Evolutionary conservation across 1,140 invertebrate genomes (phyloP).

Genomic region (Drosophila pandora): DNA sequence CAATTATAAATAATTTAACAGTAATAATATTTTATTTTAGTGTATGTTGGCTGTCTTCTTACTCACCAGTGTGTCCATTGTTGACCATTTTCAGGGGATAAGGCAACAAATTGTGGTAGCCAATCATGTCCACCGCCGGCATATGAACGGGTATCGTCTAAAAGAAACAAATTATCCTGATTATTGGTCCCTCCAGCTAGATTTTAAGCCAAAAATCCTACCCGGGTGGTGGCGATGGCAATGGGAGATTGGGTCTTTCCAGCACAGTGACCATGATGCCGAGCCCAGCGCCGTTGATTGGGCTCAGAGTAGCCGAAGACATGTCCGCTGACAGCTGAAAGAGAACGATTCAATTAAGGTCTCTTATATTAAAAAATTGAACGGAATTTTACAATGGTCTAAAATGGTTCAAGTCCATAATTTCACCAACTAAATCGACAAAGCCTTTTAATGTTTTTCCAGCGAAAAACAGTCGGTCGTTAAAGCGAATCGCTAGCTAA

Average conservation of each 20-base stretch:
- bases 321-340: constrained; percentile 60
- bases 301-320: constrained; percentile 86
- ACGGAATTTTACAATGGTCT: too few relatives aligned
- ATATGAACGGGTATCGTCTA: constrained; percentile 87
- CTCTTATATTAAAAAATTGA: neutral
- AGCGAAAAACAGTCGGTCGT: neutral
- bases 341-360: neutral
- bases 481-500: neutral
- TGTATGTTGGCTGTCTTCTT: neutral
- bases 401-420: neutral
- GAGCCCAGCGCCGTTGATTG: constrained; percentile 87
- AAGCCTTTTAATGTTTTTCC: neutral
- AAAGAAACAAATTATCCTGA: neutral
- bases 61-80: constrained; percentile 88
- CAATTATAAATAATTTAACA: too few relatives aligned
- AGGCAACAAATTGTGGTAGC: constrained; percentile 88
- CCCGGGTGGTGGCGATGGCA: constrained; percentile 85
- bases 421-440: neutral
- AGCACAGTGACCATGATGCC: constrained; percentile 86
- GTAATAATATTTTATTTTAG: neutral
- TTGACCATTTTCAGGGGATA: constrained; percentile 86
- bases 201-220: constrained; percentile 31
- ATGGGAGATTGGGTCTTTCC: constrained; percentile 89
- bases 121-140: constrained; percentile 88
- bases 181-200: neutral